phyloP scores from a whole-genome alignment of 2,113 vertebrate genomes.

The Casuarius casuarius region DNA sequence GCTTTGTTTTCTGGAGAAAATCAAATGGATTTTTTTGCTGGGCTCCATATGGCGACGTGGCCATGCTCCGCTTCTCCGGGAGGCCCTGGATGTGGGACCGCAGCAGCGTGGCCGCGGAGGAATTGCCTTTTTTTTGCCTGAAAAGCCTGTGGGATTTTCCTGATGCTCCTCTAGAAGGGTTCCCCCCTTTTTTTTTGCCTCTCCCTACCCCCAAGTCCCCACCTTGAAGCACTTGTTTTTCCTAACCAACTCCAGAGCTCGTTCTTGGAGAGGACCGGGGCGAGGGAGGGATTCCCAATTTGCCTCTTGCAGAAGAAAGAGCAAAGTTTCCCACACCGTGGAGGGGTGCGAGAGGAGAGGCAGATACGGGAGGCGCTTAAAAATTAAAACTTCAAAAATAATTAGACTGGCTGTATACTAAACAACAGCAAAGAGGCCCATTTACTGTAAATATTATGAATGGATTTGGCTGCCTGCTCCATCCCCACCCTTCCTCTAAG shows the following conservation, averaged over 20 bases:
- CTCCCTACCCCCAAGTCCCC: no score
- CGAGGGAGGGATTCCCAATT: slow-evolving; percentile 33
- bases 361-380: slow-evolving; percentile 39
- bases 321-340: slow-evolving; percentile 51
- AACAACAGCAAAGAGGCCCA: slow-evolving; percentile 75
- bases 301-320: slow-evolving; percentile 19
- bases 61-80: no score
- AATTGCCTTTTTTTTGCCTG: neutral
- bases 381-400: slow-evolving; percentile 70
- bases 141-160: neutral
- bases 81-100: neutral
- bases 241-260: accelerated
- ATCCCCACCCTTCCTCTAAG: slow-evolving; percentile 82
- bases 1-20: no score
- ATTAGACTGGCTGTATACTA: slow-evolving; percentile 69
- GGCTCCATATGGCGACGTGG: no score
- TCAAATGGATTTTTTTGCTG: no score
- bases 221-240: neutral
- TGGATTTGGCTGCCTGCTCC: slow-evolving; percentile 77
- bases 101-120: neutral
- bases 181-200: neutral
- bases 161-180: neutral
- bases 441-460: slow-evolving; percentile 86
- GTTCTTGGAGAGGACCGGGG: neutral
- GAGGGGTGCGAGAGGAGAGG: neutral